Percentiles rank a stretch among this genome's conserved stretches.
Conservation (phyloP, 2,888 invertebrate species). For the Perizoma flavofasciatum region DNA sequence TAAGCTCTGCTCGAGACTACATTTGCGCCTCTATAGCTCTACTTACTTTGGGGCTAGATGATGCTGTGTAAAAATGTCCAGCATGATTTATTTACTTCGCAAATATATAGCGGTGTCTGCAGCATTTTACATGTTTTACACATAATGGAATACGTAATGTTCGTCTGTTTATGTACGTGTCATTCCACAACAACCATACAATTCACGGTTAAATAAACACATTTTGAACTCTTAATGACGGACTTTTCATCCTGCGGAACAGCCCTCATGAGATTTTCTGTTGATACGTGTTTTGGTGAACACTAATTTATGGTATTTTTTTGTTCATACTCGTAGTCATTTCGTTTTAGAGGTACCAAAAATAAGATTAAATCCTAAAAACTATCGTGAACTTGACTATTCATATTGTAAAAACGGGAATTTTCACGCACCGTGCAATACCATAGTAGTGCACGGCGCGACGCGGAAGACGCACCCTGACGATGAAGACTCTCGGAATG, state of each 20-base stretch:
- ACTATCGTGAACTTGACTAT: too few species aligned
- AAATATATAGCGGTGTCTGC: not conserved
- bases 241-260: conserved; percentile 32
- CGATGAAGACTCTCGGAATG: too few species aligned
- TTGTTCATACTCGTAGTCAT: conserved; percentile 19
- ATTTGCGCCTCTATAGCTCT: too few species aligned
- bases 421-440: too few species aligned
- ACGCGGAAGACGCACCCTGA: too few species aligned
- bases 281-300: conserved; percentile 27
- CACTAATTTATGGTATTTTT: conserved; percentile 22
- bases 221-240: conserved; percentile 50
- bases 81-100: too few species aligned
- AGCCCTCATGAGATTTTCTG: conserved; percentile 26
- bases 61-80: too few species aligned
- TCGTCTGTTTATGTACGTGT: conserved; percentile 24
- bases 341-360: not conserved
- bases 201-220: conserved; percentile 50
- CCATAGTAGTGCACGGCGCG: too few species aligned
- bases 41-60: too few species aligned
- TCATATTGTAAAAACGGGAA: too few species aligned
- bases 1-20: too few species aligned
- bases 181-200: conserved; percentile 34
- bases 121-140: conserved; percentile 18
- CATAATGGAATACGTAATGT: conserved; percentile 29
- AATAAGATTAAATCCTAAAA: too few species aligned